Evolutionary conservation across 2,113 vertebrate genomes (phyloP), one percentile per base, ranked within the genome.

Genomic region (Cynopterus brachyotis): DNA sequence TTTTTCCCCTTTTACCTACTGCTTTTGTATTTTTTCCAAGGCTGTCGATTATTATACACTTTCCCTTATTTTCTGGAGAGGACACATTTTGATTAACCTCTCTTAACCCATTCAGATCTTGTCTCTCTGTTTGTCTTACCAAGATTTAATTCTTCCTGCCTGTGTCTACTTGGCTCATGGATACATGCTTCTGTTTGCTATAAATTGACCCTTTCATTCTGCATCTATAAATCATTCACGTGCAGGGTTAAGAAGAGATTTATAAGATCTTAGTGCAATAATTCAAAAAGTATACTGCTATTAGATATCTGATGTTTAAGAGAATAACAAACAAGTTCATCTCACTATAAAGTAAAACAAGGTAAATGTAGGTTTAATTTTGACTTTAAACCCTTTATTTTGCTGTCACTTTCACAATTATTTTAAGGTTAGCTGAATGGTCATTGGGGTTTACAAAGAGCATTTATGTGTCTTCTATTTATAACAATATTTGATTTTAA

Each of bases 31-130:
- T 95, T 93, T 70, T 82, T 86, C 79, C 1, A 32, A 92, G 82
- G 62, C 95, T 88, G 59, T 92, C 78, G 91, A 35, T 96, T 96
- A 93, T 97, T 94, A 60, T 90, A 53, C 8, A 85, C 20, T 50
- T 88, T 9, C 5, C 12, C 32, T 60, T 95, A 47, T 94, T 96
- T 84, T 78, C 72, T 86, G 22, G 45, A 93, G 64, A 76, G 83
- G 97, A 91, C 84, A 92, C 28, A 95, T 62, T 98, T 98, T 97
- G 94, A 98, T 98, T 98, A 98, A 98, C 98, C 98, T 98, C 95
- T 97, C 35, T 98, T 97, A 97, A 97, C 81, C 88, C 72, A 79
- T 96, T 97, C 91, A 97, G 97, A 97, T 98, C 91, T 98, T 97
- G 94, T 95, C 95, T 97, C 55, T 98, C 87, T 96, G 78, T 97